Conservation (phyloP, 1,140 invertebrate genomes). For the Drosophila pandora region DNA sequence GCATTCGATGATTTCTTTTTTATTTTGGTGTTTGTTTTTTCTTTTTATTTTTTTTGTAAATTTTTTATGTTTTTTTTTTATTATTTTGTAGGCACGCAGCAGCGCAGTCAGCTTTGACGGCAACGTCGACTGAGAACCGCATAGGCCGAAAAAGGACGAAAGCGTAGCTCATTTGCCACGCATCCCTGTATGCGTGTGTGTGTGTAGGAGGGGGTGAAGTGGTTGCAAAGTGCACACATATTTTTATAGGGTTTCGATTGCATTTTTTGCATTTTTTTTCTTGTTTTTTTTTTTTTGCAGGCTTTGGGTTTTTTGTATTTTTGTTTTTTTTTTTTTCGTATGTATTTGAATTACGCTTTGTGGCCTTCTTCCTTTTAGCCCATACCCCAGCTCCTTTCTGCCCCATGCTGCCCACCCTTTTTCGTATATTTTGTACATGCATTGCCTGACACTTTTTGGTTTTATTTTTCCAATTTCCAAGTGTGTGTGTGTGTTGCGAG, state of each 20-base stretch:
- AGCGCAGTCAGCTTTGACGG: constrained; percentile 15
- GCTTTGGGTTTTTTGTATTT: constrained; percentile 19
- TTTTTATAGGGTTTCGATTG: constrained; percentile 81
- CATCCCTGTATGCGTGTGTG: constrained; percentile 25
- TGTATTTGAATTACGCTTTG: constrained; percentile 76
- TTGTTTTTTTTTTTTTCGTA: constrained; percentile 21
- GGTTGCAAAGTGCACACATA: constrained; percentile 61
- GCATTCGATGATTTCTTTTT: constrained; percentile 40
- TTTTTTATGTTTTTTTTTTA: constrained; percentile 25
- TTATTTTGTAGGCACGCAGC: constrained; percentile 34
- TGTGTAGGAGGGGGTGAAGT: neutral
- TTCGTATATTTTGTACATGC: constrained; percentile 31
- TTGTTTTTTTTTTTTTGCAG: constrained; percentile 12
- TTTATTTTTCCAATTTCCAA: constrained; percentile 7
- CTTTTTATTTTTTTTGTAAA: neutral
- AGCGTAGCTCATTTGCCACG: constrained; percentile 74
- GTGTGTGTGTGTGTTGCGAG: constrained; percentile 24
- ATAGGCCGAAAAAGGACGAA: constrained; percentile 79
- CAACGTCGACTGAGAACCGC: constrained; percentile 30
- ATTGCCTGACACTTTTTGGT: constrained; percentile 26
- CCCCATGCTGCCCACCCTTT: neutral
- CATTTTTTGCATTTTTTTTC: constrained; percentile 45
- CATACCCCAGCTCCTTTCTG: constrained; percentile 2
- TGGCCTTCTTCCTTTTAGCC: constrained; percentile 22
- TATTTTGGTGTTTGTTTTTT: constrained; percentile 18